Evolutionary conservation across 37 sponge, comb jelly and placozoan genomes (phyloP), one percentile per base, ranked within the genome.

Genomic region (Crambe crambe): DNA sequence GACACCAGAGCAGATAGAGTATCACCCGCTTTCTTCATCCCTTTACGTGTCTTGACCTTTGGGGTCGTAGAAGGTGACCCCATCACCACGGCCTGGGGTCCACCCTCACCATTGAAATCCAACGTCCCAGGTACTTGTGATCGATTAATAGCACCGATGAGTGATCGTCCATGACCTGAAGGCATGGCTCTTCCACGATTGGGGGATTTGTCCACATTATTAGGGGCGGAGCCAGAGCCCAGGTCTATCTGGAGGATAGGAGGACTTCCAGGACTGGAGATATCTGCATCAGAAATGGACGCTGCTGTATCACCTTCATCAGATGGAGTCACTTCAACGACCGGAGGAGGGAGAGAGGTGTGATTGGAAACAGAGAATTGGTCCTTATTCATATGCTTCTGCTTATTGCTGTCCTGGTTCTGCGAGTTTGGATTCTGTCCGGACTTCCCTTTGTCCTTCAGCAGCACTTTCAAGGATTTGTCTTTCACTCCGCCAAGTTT

Each of bases 211-310:
- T 65, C 66, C 10, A 31, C 32, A 29, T 2, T 2, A 9, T 18
- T 66, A 4, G 12, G 35, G 6, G 43, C 61, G 1, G 47, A 26
- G 5, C 71, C 71, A 37, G 70, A 56, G 5, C 37, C 77, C 40
- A 81, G 54, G 71, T 89, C 89, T 47, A 89, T 89, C 67, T 78
- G 77, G 1, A 89, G 80, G 10, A 41, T 76, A 3, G 57, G 56
- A 2, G 83, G 83, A 79, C 70, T 79, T 2, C 74, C 89, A 15
- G 89, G 89, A 35, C 77, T 81, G n/a, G 89, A 88, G 10, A 74
- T 74, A 20, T 62, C 75, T 20, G 89, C 70, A 37, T 30, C 47
- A 0, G 64, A 12, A 3, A n/a, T 42, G 36, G 23, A n/a, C 6
- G 26, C 43, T 40, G 15, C 41, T 2, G 9, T 4, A 1, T 18